Evolutionary conservation across 2,797 vertebrate genomes (phyloP).

Genomic region (Neomorphus geoffroyi): DNA sequence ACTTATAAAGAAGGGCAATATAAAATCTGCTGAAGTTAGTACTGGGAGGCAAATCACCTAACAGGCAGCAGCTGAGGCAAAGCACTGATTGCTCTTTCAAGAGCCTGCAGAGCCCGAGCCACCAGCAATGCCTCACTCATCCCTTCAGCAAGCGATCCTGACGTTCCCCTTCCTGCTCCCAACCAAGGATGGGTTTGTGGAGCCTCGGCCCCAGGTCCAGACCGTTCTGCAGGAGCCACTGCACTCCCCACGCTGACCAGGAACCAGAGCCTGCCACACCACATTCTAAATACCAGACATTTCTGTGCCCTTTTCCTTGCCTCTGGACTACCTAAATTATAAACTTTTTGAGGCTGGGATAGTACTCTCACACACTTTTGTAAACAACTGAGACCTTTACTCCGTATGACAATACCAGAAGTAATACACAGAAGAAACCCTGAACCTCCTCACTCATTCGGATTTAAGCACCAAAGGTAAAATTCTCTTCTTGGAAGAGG

Average conservation of each 20-base stretch:
- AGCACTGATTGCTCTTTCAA: not conserved
- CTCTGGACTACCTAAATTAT: not conserved
- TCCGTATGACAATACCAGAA: not conserved
- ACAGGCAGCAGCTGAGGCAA: not conserved
- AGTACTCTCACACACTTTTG: not conserved
- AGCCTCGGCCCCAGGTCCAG: not conserved
- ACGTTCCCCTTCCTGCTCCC: not conserved
- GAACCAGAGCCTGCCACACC: not conserved
- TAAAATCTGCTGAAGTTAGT: not conserved
- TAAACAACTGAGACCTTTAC: not conserved
- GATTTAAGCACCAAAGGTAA: not conserved
- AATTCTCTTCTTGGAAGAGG: not conserved
- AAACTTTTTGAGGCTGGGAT: not conserved
- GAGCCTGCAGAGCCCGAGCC: not conserved
- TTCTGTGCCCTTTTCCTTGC: not conserved
- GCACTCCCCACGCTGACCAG: not conserved
- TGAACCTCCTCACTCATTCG: not conserved
- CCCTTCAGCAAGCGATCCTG: not conserved
- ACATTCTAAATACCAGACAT: not conserved
- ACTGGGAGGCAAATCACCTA: not conserved
- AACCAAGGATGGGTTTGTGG: fast-evolving
- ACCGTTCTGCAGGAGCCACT: not conserved
- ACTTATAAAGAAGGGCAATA: not conserved
- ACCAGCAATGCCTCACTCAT: fast-evolving
- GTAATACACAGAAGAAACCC: not conserved